Base-by-base conservation (phyloP, 2,113 vertebrate genomes). In the Silurus glanis region DNA sequence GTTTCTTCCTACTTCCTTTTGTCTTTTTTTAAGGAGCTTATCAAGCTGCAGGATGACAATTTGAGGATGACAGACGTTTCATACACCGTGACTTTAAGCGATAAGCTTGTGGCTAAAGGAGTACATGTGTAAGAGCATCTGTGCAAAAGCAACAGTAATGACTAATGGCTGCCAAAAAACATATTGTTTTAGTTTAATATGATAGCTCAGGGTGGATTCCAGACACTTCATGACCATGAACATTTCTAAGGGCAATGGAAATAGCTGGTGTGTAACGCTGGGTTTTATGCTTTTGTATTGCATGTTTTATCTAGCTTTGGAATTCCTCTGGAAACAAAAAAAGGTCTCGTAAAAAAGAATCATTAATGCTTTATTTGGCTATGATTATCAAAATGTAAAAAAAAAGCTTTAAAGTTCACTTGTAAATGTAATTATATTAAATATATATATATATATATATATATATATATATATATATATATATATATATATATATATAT, bases 151-250 rank as follows among this genome's bases (percentile, higher is more conserved):
- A n/a, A 23, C 72, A n/a, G 45, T 74, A 47, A 74, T 58, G 55
- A 12, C 21, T 45, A 58, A 19, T 37, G 16, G 45, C 17, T 37
- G 76, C 6, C 9, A 45, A 58, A 78, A 61, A 23, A 51, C 75
- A 79, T 69, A 56, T 49, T 80, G 84, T 80, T 84, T 84, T 61
- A 45, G 37, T 56, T 85, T 71, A 85, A 59, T 25, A 47, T 21
- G 6, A 28, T 49, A 61, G 45, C 85, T 49, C 55, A 6, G 55
- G 45, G 17, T 64, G 45, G 53, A 47, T 56, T 56, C 59, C 61
- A 49, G 53, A 28, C 37, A 5, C 17, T 64, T 56, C 53, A 12
- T 13, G 55, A 64, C 28, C 12, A 37, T 37, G 9, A 51, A 45
- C n/a, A 13, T 49, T 84, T 72, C 47, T 71, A n/a, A 81, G 78